Evolutionary conservation across 2,113 vertebrate genomes (phyloP).

Genomic region (Trachemys scripta): DNA sequence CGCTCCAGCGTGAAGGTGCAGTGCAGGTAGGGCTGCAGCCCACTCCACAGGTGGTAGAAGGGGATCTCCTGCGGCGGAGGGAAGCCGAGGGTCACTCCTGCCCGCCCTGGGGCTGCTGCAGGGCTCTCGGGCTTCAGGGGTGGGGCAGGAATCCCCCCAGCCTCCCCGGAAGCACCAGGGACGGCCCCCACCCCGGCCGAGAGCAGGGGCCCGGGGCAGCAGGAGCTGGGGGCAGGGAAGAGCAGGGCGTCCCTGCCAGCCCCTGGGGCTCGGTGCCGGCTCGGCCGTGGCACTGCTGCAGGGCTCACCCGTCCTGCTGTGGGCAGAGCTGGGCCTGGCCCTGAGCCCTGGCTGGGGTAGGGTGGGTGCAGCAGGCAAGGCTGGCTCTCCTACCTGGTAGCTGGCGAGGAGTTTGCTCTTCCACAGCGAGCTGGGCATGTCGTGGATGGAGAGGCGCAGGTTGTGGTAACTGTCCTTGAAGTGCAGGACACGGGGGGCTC

Average conservation of each 20-base stretch:
- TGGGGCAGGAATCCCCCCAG: neutral
- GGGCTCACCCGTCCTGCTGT: neutral
- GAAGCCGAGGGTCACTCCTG: neutral
- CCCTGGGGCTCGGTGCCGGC: neutral
- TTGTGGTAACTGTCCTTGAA: conserved; percentile 99
- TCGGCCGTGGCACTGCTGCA: fast-evolving
- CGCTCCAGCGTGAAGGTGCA: conserved; percentile 98
- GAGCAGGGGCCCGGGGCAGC: neutral
- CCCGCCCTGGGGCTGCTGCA: neutral
- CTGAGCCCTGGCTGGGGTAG: neutral
- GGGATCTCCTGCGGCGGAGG: conserved; percentile 89
- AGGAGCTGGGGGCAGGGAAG: neutral
- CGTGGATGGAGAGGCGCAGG: conserved; percentile 97
- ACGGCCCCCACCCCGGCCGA: neutral
- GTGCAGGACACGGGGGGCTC: conserved; percentile 94
- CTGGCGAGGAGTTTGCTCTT: conserved; percentile 97
- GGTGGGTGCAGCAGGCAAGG: too few relatives aligned
- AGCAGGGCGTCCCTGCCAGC: neutral
- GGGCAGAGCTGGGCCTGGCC: too few relatives aligned
- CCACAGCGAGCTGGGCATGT: conserved; percentile 97
- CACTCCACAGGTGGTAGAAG: conserved; percentile 97
- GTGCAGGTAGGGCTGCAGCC: conserved; percentile 93
- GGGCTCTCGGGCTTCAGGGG: neutral
- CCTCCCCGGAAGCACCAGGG: neutral
- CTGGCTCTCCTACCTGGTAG: conserved; percentile 89